phyloP scores from a whole-genome alignment of 2,797 vertebrate species.

The Enteromius treurensis region DNA sequence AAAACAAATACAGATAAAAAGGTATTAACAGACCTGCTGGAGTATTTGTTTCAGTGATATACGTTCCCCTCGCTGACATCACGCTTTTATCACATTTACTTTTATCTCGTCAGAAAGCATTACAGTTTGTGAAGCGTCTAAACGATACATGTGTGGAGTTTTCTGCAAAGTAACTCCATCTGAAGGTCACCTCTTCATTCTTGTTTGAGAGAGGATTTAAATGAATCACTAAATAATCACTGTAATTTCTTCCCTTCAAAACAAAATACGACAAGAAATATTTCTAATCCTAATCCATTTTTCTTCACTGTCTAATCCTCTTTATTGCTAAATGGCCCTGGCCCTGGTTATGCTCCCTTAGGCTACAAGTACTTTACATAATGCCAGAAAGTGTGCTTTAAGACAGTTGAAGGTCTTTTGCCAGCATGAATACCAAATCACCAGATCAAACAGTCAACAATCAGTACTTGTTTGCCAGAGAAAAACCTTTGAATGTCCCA shows the following conservation, averaged over 20 bases:
- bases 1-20: slow-evolving; percentile 47
- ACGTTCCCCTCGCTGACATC: slow-evolving; percentile 29
- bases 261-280: slow-evolving; percentile 48
- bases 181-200: slow-evolving; percentile 54
- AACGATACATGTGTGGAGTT: slow-evolving; percentile 14
- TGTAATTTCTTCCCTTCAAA: slow-evolving; percentile 49
- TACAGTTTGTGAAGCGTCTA: slow-evolving; percentile 28
- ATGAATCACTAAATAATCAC: slow-evolving; percentile 51
- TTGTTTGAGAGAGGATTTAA: slow-evolving; percentile 42
- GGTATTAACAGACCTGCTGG: slow-evolving; percentile 44
- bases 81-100: slow-evolving; percentile 38
- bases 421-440: slow-evolving; percentile 17
- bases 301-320: slow-evolving; percentile 55
- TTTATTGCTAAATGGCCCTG: slow-evolving; percentile 57
- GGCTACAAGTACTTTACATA: slow-evolving; percentile 47
- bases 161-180: slow-evolving; percentile 34
- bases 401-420: slow-evolving; percentile 45
- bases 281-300: slow-evolving; percentile 55
- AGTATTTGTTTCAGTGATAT: slow-evolving; percentile 35
- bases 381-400: slow-evolving; percentile 32
- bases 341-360: slow-evolving; percentile 38
- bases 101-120: slow-evolving; percentile 25
- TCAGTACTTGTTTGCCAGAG: neutral
- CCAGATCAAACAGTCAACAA: neutral
- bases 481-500: neutral